Evolutionary conservation across 2,113 vertebrate genomes (phyloP), one percentile per base, ranked within the genome.

Genomic region (Lipotes vexillifer): DNA sequence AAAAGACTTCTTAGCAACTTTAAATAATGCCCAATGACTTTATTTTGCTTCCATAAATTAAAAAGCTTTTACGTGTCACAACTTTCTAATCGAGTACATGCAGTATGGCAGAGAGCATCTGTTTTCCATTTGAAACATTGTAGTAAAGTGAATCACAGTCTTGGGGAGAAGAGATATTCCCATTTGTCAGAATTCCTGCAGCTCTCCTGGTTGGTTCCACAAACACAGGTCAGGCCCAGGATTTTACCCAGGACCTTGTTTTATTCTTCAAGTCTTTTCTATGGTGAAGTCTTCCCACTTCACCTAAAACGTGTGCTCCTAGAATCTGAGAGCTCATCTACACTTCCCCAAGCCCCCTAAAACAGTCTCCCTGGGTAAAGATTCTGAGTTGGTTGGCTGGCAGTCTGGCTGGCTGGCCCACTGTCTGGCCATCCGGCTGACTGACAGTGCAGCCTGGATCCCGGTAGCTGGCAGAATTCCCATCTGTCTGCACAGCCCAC

Each of bases 401-500:
- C 11, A 49, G 90, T 29, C 72, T 36, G 74, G 36, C 80, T 66
- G 82, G 61, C 97, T 29, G 33, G 74, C 90, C 80, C 65, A 8
- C 96, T 84, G 89, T 82, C 89, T 93, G 87, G 57, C 90, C 1
- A 0, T 77, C 85, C n/a, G 1, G 17, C 84, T 96, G 93, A 92
- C 85, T 83, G 80, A 69, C 88, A 57, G 77, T 8, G 20, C 52
- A 33, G 95, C 90, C 93, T 78, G 68, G 81, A 90, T 90, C 75
- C 55, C 0, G 0, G n/a, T 21, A 29, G 38, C 46, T 96, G 96
- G 96, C 95, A 63, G 86, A 38, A 36, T 63, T 90, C 95, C 94
- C 93, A 52, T 89, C 95, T 88, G 91, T 97, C 96, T 97, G 94
- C 36, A 36, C 61, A 96, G 86, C 95, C 93, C 93, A 36, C 94